Base-by-base conservation (phyloP, 2,113 vertebrate genomes). In the Xenopus tropicalis region DNA sequence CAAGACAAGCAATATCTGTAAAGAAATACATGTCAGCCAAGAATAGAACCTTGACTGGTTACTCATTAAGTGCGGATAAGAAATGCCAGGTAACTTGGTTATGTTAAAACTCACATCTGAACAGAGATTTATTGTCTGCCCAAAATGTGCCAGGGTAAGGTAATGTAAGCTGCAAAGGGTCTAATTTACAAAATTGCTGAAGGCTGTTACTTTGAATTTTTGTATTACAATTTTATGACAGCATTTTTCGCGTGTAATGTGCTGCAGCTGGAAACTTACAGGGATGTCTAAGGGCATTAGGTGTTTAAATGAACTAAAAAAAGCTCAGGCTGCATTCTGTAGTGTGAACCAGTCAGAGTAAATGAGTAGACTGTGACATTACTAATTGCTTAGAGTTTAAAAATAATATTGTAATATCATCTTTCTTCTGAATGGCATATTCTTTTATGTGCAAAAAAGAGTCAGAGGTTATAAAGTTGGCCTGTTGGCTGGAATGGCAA, bases 271-370 rank as follows among this genome's bases (percentile, higher is more conserved):
- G 29, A 37, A 37, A 37, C 25, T 17, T 59, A 16, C 23, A 44
- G 37, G 54, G 61, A 22, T 74, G 54, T 58, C 63, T 64, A 74
- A 66, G 71, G 71, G 63, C 71, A 74, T 66, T 66, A 74, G 20
- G 52, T 74, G 56, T 59, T 66, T 66, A 57, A 25, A 29, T 67
- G 52, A 74, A 59, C 21, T 22, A 3, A 73, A 73, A 71, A 71
- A 42, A 48, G 69, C 56, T 71, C 42, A 71, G 62, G 22, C 58
- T 66, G 52, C 71, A 37, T 37, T 37, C 29, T 37, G 29, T 6
- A 37, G 29, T 37, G 6, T 37, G 6, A 5, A 37, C 29, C 10
- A 6, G 29, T 37, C 6, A 37, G 29, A 37, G 29, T 37, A 37
- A 37, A 37, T 37, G 29, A 37, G 29, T 37, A n/a, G n/a, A n/a